Evolutionary conservation across 2,113 vertebrate species (phyloP).

Genomic region (Crotalus helleri): DNA sequence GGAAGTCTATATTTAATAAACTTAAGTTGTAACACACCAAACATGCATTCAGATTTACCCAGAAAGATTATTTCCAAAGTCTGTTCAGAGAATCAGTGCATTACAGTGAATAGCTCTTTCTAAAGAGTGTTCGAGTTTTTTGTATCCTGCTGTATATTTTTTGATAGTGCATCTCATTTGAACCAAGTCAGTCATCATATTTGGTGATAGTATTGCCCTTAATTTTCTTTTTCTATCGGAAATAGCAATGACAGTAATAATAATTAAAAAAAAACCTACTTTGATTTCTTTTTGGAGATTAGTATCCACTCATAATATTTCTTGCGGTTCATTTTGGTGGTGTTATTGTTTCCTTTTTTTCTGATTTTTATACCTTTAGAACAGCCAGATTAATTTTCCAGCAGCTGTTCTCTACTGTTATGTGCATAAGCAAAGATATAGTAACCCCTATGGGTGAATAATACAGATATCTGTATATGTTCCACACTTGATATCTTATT

Average conservation of each 20-base stretch:
- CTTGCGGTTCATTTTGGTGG: background rate
- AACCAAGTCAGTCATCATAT: background rate
- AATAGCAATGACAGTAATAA: background rate
- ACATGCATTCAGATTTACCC: background rate
- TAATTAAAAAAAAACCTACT: background rate
- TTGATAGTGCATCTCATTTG: background rate
- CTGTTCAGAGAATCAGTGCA: background rate
- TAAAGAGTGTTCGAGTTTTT: background rate
- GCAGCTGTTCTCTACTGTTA: slow-evolving; percentile 11
- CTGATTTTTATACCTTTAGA: background rate
- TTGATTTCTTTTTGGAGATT: background rate
- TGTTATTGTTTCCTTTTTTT: background rate
- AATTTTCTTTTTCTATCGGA: background rate
- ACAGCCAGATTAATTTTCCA: slow-evolving; percentile 3
- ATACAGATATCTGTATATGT: slow-evolving; percentile 5
- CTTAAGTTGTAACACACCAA: background rate
- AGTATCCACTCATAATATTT: background rate
- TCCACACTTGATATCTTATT: background rate
- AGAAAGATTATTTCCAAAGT: background rate
- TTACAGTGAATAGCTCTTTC: background rate
- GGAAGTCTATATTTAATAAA: background rate
- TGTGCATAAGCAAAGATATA: background rate
- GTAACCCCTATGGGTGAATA: slow-evolving; percentile 8
- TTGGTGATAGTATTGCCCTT: background rate
- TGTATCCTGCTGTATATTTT: background rate